Evolutionary conservation across 2,888 invertebrate genomes (phyloP).

Genomic region (Synanthedon myopaeformis): DNA sequence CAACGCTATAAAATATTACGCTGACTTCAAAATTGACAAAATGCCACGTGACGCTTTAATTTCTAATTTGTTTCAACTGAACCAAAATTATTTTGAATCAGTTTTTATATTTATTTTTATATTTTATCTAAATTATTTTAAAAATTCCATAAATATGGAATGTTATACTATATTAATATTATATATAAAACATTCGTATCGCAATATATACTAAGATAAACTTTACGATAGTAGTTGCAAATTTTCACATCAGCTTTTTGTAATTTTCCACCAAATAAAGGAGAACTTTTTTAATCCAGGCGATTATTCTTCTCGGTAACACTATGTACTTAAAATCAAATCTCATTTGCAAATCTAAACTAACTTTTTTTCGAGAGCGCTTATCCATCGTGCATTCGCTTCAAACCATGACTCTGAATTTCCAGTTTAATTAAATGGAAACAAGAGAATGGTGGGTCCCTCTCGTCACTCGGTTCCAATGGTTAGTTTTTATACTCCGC

Average conservation of each 20-base stretch:
- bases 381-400: conserved; percentile 23
- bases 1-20: too few relatives aligned
- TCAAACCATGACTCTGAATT: conserved; percentile 42
- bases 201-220: too few relatives aligned
- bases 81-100: not conserved
- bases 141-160: too few relatives aligned
- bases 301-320: conserved; percentile 22
- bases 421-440: conserved; percentile 63
- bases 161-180: too few relatives aligned
- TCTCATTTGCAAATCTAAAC: conserved; percentile 48
- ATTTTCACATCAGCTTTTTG: too few relatives aligned
- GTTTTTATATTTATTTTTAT: not conserved
- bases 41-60: too few relatives aligned
- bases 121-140: too few relatives aligned
- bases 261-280: too few relatives aligned
- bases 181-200: too few relatives aligned
- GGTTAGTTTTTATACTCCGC: conserved; percentile 36
- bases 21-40: too few relatives aligned
- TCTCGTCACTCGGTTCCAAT: conserved; percentile 38
- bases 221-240: too few relatives aligned
- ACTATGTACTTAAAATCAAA: conserved; percentile 28
- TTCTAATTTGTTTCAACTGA: not conserved
- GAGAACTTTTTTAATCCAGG: not conserved
- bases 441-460: conserved; percentile 52
- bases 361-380: conserved; percentile 35